Evolutionary conservation across 2,888 invertebrate species (phyloP).

Genomic region (Meloe dianella): DNA sequence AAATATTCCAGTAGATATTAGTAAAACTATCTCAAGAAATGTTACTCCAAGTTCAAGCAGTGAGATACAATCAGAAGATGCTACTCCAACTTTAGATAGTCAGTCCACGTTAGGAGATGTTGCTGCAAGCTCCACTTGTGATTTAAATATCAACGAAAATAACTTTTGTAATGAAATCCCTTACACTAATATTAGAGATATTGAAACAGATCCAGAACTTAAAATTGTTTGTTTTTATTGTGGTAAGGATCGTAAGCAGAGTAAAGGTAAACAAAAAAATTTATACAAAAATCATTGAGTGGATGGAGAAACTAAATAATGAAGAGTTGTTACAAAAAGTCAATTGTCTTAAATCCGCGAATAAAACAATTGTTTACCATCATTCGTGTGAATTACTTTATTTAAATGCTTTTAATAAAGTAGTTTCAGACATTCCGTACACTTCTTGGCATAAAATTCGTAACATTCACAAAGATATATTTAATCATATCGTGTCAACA

Average conservation of each 20-base stretch:
- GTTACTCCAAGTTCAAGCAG: neutral
- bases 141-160: too few species aligned
- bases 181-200: too few species aligned
- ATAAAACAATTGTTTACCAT: slow-evolving; percentile 8
- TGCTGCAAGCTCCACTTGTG: too few species aligned
- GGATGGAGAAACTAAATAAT: slow-evolving; percentile 24
- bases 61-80: neutral
- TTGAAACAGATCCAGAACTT: too few species aligned
- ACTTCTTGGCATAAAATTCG: slow-evolving; percentile 28
- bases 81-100: neutral
- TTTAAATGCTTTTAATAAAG: slow-evolving; percentile 27
- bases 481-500: slow-evolving; percentile 23
- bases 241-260: slow-evolving; percentile 24
- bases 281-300: slow-evolving; percentile 27
- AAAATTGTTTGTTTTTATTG: slow-evolving; percentile 28
- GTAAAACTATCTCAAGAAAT: neutral
- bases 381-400: slow-evolving; percentile 14
- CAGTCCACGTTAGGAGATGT: neutral
- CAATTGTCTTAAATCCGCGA: slow-evolving; percentile 13
- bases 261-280: slow-evolving; percentile 27
- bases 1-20: neutral
- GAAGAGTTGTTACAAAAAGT: slow-evolving; percentile 20
- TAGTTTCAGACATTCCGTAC: slow-evolving; percentile 21
- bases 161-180: too few species aligned
- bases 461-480: slow-evolving; percentile 24